Evolutionary conservation across 2,113 vertebrate species (phyloP), one percentile per base, ranked within the genome.

Genomic region (Quiscalus mexicanus): DNA sequence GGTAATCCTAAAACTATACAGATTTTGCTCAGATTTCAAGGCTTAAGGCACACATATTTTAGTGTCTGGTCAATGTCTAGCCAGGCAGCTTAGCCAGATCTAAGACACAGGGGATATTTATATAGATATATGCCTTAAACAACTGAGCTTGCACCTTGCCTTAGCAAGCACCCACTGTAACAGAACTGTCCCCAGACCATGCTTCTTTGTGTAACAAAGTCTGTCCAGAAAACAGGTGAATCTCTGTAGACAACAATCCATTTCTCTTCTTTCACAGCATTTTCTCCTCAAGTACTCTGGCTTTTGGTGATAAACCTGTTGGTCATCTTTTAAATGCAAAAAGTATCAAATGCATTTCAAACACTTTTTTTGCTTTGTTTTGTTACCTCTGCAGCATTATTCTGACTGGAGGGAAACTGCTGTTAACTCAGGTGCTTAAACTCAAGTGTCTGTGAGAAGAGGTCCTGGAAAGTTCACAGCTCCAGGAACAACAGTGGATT

Each of bases 11-110:
- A 52, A 56, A 59, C 64, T 91, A 31, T 47, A 71, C 39, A 89
- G 94, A 84, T 87, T 95, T 90, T 92, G 7, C 59, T 90, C 83
- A 90, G 94, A 59, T 71, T 95, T 95, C 83, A 86, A 65, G 76
- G 91, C 86, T 95, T 95, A 96, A 78, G 28, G 56, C 60, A 92
- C 64, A 60, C 83, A 64, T 90, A 50, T 47, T 81, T n/a, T 44
- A 31, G 33, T 78, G 89, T 96, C 94, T 95, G 65, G 39, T 11
- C 76, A 92, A 19, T 1, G 69, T 95, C 93, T 97, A 91, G 80
- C 63, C 83, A 49, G 86, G 60, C 73, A 95, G 80, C 33, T 96
- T 87, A 93, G 55, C n/a, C 86, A 92, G 44, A 52, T 75, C 58
- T 89, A 16, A 84, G 83, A 56, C 52, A 81, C 52, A 44, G 5